These are phyloP conservation scores for Silurus meridionalis DNA, from an alignment of 2,113 vertebrate genomes.

Conservation along the genomic window DNA sequence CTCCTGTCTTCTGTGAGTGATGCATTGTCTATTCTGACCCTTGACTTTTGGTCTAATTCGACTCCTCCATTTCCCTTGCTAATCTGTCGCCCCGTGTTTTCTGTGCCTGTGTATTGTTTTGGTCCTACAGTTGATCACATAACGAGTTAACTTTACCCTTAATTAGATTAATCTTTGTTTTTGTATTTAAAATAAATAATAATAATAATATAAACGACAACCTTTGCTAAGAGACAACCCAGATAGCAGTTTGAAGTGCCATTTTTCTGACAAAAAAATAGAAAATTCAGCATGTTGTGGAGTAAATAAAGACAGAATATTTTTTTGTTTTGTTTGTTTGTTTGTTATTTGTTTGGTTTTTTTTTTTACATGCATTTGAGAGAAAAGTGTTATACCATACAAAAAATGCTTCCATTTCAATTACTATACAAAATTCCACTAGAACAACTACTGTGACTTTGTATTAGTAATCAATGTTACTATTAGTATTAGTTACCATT, in stretches of 20 bases:
- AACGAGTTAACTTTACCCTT: not conserved
- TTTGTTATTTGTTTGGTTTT: not conserved
- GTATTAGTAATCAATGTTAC: not conserved
- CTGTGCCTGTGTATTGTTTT: not conserved
- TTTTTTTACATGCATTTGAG: not conserved
- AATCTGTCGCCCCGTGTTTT: slow-evolving; percentile 22
- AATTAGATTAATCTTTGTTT: slow-evolving; percentile 3
- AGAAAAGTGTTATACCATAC: not conserved
- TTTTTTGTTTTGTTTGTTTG: not conserved
- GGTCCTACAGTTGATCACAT: not conserved
- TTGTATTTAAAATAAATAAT: not conserved
- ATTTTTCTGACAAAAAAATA: not conserved
- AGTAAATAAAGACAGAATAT: not conserved
- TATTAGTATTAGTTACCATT: not conserved
- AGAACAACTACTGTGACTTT: not conserved
- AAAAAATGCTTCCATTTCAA: not conserved
- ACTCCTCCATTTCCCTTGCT: slow-evolving; percentile 2
- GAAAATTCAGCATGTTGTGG: too few species aligned
- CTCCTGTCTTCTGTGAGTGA: slow-evolving; percentile 72
- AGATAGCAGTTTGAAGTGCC: not conserved
- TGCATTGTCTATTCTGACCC: slow-evolving; percentile 45
- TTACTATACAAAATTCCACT: not conserved
- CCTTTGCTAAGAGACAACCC: not conserved
- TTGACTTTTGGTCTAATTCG: slow-evolving; percentile 26
- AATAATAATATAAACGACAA: not conserved